phyloP scores from a whole-genome alignment of 2,888 invertebrate species.

The Beris morrisii region DNA sequence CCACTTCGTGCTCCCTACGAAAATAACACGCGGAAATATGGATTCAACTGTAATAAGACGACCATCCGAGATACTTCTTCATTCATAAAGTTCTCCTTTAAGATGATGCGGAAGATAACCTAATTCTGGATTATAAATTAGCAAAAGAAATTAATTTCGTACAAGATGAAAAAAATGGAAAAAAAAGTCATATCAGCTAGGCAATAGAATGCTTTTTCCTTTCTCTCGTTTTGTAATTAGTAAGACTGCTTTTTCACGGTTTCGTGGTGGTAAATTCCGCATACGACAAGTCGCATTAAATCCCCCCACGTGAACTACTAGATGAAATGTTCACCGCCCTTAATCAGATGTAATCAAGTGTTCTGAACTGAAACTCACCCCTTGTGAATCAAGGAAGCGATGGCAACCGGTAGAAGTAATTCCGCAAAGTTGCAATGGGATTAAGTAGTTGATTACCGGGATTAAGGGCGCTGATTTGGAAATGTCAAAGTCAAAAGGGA shows the following conservation, averaged over 20 bases:
- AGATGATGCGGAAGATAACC: constrained; percentile 29
- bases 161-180: no score
- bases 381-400: not conserved
- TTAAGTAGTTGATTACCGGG: constrained; percentile 43
- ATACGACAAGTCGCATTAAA: no score
- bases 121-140: constrained; percentile 25
- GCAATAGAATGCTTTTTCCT: no score
- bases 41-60: not conserved
- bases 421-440: constrained; percentile 41
- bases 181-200: no score
- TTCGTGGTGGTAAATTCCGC: no score
- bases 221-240: no score
- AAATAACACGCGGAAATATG: constrained; percentile 19
- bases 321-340: not conserved
- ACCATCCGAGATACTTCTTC: constrained; percentile 14
- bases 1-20: constrained; percentile 11
- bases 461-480: constrained; percentile 44
- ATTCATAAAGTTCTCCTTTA: constrained; percentile 11
- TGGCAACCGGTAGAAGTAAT: not conserved
- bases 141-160: constrained; percentile 25
- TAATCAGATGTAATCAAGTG: constrained; percentile 19
- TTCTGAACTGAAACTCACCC: not conserved
- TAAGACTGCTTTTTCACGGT: no score
- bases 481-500: constrained; percentile 30
- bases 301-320: no score